Base-by-base conservation (phyloP, 1,140 invertebrate genomes). In the Panagrolaimus sp. region DNA sequence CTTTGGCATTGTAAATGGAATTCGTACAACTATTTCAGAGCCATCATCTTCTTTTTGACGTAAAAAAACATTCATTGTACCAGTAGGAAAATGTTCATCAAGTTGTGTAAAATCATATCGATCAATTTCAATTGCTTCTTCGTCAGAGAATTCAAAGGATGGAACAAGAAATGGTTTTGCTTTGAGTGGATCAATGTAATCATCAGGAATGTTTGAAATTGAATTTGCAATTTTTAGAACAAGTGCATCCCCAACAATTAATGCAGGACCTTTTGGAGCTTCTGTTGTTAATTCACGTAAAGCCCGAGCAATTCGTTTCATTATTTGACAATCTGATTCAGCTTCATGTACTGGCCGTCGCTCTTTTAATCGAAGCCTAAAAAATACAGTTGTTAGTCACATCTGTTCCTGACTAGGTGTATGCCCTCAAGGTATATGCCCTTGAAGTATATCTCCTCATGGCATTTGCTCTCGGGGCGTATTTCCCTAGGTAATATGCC, bases 161-260 rank as follows among this genome's bases (percentile, higher is more conserved):
- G 51, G 51, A 20, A 57, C 51, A 25, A 25, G n/a, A 27, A 57
- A 57, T 11, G 51, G 51, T 11, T 25, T 27, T 25, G 20, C 51
- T 11, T 20, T 9, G 14, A 57, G 27, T 0, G 27, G 11, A 20
- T 57, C 51, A 11, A 8, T 1, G n/a, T 57, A 57, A 20, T 16
- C 51, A n/a, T 57, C 51, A 20, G 51, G 51, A 16, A 57, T 1
- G 13, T 4, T 25, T 25, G 51, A 20, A 20, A 57, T 57, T 57
- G 51, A 25, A 25, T 57, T 27, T 14, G 51, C 51, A 27, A 57
- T 27, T 57, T 57, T 57, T 27, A 57, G 27, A 20, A 57, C 51
- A 9, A 57, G 9, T 11, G 20, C 20, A 20, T 57, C 51, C 20
- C 51, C 51, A 27, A 57, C 27, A 20, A 57, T 57, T 11, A 57